Percentiles rank a stretch among this genome's conserved stretches.
Conservation (phyloP, 2,888 invertebrate genomes). For the Mythimna vitellina region DNA sequence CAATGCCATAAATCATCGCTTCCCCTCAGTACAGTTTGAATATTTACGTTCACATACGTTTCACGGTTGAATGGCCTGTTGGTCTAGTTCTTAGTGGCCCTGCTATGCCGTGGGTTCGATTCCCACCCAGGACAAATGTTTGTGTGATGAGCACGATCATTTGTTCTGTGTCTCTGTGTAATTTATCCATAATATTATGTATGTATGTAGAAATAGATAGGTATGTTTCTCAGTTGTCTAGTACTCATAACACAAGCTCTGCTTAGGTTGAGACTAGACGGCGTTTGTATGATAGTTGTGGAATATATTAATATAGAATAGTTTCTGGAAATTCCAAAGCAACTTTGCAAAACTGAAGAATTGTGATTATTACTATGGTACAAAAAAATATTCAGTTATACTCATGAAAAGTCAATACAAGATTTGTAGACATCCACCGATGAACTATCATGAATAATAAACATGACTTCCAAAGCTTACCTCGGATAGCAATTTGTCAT, state of each 20-base stretch:
- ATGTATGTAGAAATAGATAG: too few relatives aligned
- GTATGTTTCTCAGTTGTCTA: too few relatives aligned
- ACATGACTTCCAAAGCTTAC: not conserved
- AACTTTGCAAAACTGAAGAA: not conserved
- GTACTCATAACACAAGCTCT: too few relatives aligned
- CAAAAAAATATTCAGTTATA: constrained; percentile 1
- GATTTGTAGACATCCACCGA: not conserved
- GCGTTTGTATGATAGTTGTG: too few relatives aligned
- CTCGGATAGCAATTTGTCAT: not conserved
- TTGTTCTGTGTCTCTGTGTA: too few relatives aligned
- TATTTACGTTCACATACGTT: not conserved
- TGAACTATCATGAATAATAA: not conserved
- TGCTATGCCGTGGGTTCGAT: too few relatives aligned
- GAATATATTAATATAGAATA: not conserved
- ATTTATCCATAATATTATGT: too few relatives aligned
- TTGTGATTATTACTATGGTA: constrained; percentile 6
- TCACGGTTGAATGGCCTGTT: too few relatives aligned
- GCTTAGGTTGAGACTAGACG: too few relatives aligned
- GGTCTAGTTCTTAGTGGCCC: too few relatives aligned
- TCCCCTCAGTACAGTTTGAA: not conserved
- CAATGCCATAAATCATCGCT: not conserved
- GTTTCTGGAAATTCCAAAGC: not conserved
- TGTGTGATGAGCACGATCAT: too few relatives aligned
- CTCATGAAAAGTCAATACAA: not conserved
- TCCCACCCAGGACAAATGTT: too few relatives aligned